Percentiles rank a stretch among this genome's conserved stretches.
Evolutionary conservation across 2,888 invertebrate genomes (phyloP).

Genomic region (Campaea margaritaria): DNA sequence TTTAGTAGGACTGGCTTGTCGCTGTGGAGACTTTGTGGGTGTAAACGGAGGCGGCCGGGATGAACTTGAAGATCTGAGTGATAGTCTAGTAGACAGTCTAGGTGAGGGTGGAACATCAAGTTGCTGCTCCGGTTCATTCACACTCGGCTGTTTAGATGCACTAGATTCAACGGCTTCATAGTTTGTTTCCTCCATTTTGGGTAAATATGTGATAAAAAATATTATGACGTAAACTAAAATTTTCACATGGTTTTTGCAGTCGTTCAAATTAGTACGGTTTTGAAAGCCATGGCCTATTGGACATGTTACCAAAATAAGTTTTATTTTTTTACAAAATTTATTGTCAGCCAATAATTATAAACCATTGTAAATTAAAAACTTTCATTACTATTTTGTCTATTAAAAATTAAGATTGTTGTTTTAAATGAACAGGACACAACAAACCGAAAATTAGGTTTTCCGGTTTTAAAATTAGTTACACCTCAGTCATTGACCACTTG

Average conservation of each 20-base stretch:
- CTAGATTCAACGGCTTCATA: conserved; percentile 21
- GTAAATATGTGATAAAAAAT: conserved; percentile 2
- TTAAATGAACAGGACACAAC: too few relatives aligned
- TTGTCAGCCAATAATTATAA: background rate
- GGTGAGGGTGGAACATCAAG: conserved; percentile 7
- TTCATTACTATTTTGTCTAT: too few relatives aligned
- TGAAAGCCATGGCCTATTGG: conserved; percentile 61
- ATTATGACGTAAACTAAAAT: conserved; percentile 32
- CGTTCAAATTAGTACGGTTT: conserved; percentile 28
- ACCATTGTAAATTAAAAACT: background rate
- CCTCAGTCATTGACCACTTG: too few relatives aligned
- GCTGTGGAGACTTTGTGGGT: conserved; percentile 20
- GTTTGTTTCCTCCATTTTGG: conserved; percentile 32
- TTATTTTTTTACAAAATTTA: conserved; percentile 1
- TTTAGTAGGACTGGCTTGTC: conserved; percentile 27
- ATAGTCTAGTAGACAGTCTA: conserved; percentile 4
- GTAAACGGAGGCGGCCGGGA: conserved; percentile 3
- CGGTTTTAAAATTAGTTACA: too few relatives aligned
- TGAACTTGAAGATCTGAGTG: conserved; percentile 3
- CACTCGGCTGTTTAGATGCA: conserved; percentile 22
- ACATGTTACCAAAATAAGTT: conserved; percentile 46
- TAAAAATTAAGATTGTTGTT: too few relatives aligned
- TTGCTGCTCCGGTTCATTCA: background rate
- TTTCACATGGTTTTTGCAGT: conserved; percentile 48
- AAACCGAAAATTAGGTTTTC: too few relatives aligned